Evolutionary conservation across 1,140 invertebrate species (phyloP).

Genomic region (Leptestheria dahalacensis): DNA sequence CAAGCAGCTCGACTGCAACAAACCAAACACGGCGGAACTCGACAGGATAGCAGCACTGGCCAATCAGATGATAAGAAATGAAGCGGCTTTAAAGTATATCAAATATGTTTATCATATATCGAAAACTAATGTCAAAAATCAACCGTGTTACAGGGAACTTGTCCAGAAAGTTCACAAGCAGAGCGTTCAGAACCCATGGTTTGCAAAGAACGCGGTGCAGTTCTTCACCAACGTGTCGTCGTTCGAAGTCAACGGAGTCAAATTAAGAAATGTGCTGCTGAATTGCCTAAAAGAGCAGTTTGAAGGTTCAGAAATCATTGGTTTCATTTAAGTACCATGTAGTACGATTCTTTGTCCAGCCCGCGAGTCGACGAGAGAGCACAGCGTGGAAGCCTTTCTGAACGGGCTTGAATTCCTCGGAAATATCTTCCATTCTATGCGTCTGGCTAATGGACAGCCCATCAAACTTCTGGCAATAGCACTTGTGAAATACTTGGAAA

Average conservation of each 20-base stretch:
- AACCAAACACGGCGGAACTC: not conserved
- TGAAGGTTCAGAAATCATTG: not conserved
- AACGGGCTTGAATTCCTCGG: not conserved
- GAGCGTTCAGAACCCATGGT: not conserved
- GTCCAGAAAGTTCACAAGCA: not conserved
- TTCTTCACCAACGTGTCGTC: not conserved
- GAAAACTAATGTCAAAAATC: not conserved
- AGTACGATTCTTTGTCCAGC: not conserved
- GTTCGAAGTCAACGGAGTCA: not conserved
- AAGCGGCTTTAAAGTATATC: not conserved
- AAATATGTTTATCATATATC: not conserved
- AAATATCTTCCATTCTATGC: not conserved
- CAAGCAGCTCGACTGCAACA: not conserved
- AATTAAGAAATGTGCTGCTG: not conserved
- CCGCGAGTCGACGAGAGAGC: not conserved
- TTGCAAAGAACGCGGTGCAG: not conserved
- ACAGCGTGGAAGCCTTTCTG: not conserved
- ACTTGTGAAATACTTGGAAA: not conserved
- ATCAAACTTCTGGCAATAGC: not conserved
- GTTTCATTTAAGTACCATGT: not conserved
- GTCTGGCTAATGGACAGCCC: not conserved
- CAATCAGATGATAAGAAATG: not conserved
- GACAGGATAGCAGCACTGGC: not conserved
- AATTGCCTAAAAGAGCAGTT: not conserved
- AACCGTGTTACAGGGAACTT: not conserved